Base-by-base conservation (phyloP, 1,140 invertebrate species). In the Plectus sambesii region DNA sequence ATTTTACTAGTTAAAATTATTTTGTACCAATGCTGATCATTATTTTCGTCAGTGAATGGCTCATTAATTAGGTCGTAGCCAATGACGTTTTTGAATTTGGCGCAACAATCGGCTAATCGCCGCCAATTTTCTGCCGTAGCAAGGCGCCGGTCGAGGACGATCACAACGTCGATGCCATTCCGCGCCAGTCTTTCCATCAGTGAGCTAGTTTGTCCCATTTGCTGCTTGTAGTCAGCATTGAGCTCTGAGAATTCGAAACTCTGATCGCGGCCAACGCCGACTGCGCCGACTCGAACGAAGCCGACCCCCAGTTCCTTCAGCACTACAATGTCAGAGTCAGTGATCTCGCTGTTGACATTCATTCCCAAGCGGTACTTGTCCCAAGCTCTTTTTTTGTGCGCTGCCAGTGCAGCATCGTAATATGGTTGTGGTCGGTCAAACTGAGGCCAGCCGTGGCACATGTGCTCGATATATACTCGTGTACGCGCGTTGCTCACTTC, bases 41-140 rank as follows among this genome's bases (percentile, higher is more conserved):
- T 2, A 36, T 36, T 36, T 36, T 36, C 35, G 2, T 2, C 20
- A 17, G 35, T 36, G 4, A 19, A 15, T 19, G 35, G 35, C 20
- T 36, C 35, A 36, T 36, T 36, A 36, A 36, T 36, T 5, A 36
- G 20, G 20, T 36, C 35, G 20, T 36, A 36, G 5, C 35, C 35
- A 36, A 36, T 19, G 20, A 36, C 35, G 5, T 2, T 36, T 36
- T 36, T 36, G 20, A 17, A 5, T 2, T 36, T 15, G 20, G 15
- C 17, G 2, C 17, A 36, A 17, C 5, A 19, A 4, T 36, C 35
- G 5, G 35, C 35, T 17, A 36, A 17, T 19, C 17, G 17, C 20
- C 4, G 17, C 35, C 35, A 36, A 36, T 36, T 36, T 36, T 36
- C 20, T 36, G 17, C 35, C 17, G 2, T 36, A 17, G 35, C 35